phyloP scores from a whole-genome alignment of 2,797 vertebrate species.

The Scarus forsteni region DNA sequence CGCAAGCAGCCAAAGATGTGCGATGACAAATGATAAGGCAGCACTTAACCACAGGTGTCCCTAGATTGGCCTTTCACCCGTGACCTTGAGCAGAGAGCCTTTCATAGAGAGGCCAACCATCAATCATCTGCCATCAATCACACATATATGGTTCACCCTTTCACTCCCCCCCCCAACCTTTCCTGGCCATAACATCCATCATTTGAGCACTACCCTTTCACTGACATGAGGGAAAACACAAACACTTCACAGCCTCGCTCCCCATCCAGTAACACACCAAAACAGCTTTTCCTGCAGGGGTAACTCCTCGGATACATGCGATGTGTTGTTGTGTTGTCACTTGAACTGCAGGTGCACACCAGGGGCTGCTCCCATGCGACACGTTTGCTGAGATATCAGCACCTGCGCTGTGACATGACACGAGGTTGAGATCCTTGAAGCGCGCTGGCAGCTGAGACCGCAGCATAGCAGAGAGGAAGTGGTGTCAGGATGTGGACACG shows the following conservation, averaged over 20 bases:
- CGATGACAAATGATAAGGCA: slow-evolving; percentile 71
- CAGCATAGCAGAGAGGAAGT: slow-evolving; percentile 40
- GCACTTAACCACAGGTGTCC: slow-evolving; percentile 74
- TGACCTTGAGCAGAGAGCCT: slow-evolving; percentile 73
- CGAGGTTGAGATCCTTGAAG: slow-evolving; percentile 48
- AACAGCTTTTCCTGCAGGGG: slow-evolving; percentile 45
- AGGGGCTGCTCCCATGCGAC: slow-evolving; percentile 60
- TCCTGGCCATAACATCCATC: slow-evolving; percentile 73
- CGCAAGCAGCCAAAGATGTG: slow-evolving; percentile 28
- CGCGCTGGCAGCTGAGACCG: slow-evolving; percentile 50
- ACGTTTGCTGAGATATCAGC: slow-evolving; percentile 62
- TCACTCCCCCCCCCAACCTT: slow-evolving; percentile 55
- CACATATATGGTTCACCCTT: slow-evolving; percentile 52
- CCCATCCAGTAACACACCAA: slow-evolving; percentile 38
- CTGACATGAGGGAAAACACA: slow-evolving; percentile 76
- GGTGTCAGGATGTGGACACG: slow-evolving; percentile 58
- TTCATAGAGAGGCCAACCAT: slow-evolving; percentile 67
- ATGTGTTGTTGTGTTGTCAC: slow-evolving; percentile 60
- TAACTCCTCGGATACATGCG: slow-evolving; percentile 46
- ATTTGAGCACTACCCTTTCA: slow-evolving; percentile 66
- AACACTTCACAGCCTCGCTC: slow-evolving; percentile 62
- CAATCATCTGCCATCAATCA: slow-evolving; percentile 80
- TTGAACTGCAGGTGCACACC: slow-evolving; percentile 60
- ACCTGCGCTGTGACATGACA: slow-evolving; percentile 59
- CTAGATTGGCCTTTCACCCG: slow-evolving; percentile 74